Conservation (phyloP, 2,888 invertebrate species). For the Crematogaster levior region DNA sequence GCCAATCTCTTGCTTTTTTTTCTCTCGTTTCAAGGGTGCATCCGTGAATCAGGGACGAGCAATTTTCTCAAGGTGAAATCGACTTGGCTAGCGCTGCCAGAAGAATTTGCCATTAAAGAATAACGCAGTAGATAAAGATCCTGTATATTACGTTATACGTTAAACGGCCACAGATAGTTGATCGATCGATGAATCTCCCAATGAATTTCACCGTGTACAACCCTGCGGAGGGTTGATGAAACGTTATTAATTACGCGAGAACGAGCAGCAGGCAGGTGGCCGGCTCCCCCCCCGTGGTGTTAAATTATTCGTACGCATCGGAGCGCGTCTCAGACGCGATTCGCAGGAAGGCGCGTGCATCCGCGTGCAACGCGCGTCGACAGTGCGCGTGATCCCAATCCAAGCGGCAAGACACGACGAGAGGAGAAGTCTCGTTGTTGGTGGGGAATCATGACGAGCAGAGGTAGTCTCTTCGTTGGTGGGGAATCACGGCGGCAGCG, state of each 20-base stretch:
- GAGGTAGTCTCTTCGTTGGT: too few species aligned
- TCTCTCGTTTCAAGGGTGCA: slow-evolving; percentile 40
- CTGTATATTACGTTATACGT: background rate
- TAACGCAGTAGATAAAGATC: background rate
- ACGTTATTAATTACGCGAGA: slow-evolving; percentile 42
- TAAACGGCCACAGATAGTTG: background rate
- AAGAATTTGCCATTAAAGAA: background rate
- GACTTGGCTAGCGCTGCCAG: too few species aligned
- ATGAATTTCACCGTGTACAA: slow-evolving; percentile 3
- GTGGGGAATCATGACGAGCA: slow-evolving; percentile 59
- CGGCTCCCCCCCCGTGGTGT: slow-evolving; percentile 47
- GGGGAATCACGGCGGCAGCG: slow-evolving; percentile 41
- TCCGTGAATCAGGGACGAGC: slow-evolving; percentile 2
- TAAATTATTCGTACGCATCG: slow-evolving; percentile 42
- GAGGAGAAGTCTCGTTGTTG: slow-evolving; percentile 33
- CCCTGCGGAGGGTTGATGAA: background rate
- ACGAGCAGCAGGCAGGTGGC: slow-evolving; percentile 7
- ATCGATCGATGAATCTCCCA: slow-evolving; percentile 1
- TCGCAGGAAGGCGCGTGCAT: slow-evolving; percentile 64
- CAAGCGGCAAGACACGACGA: slow-evolving; percentile 60
- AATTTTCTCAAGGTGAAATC: background rate
- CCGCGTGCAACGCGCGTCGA: slow-evolving; percentile 53
- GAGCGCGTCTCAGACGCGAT: slow-evolving; percentile 55
- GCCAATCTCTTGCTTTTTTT: slow-evolving; percentile 58
- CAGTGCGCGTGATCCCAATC: slow-evolving; percentile 75